Conservation (phyloP, 2,797 vertebrate species). For the Sus cebifrons region DNA sequence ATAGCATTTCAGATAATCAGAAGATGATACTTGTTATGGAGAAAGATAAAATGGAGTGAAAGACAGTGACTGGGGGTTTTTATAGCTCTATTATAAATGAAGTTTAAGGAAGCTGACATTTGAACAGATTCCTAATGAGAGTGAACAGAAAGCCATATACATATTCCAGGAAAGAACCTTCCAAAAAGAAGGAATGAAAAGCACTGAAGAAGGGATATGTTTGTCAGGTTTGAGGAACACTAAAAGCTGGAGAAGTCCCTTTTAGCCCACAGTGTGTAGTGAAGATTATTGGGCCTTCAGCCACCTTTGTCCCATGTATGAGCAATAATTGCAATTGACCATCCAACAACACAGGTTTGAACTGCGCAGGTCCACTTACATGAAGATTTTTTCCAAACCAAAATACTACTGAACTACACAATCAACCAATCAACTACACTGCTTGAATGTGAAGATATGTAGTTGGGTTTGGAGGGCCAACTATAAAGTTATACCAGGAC, state of each 20-base stretch:
- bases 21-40: not conserved
- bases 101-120: not conserved
- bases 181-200: not conserved
- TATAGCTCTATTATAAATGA: not conserved
- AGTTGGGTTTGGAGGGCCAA: not conserved
- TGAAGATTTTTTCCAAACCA: not conserved
- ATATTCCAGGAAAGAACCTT: not conserved
- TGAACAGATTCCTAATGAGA: conserved; percentile 17
- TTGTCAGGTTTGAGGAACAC: not conserved
- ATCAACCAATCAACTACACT: not conserved
- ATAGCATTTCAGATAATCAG: not conserved
- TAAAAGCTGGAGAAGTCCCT: not conserved
- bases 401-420: not conserved
- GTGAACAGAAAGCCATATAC: not conserved
- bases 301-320: not conserved
- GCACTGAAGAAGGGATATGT: not conserved
- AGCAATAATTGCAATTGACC: not conserved
- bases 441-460: not conserved
- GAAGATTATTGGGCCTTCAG: not conserved
- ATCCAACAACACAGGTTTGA: not conserved
- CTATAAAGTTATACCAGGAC: not conserved
- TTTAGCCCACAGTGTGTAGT: not conserved
- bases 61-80: not conserved
- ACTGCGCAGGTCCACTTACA: not conserved
- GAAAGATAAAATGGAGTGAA: conserved; percentile 3